A percentile compares a stretch with the other conserved stretches of the same genome.
Conservation (phyloP, 2,113 vertebrate genomes). For the Odontesthes bonariensis region DNA sequence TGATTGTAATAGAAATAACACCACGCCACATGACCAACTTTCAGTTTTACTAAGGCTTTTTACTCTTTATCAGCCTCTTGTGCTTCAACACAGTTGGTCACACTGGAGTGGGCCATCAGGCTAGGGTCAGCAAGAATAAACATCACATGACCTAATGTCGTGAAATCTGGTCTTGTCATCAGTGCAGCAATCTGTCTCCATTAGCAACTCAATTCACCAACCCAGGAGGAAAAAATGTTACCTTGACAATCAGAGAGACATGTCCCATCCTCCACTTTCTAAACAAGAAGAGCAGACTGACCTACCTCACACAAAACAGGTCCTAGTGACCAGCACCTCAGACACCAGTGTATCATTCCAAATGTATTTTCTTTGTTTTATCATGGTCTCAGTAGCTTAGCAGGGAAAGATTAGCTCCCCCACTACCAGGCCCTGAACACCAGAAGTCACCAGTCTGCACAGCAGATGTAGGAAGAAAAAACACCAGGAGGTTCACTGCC, state of each 20-base stretch:
- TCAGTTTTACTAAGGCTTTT: slow-evolving; percentile 17
- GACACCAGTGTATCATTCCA: background rate
- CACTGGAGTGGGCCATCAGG: background rate
- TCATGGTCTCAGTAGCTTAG: slow-evolving; percentile 4
- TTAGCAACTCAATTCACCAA: background rate
- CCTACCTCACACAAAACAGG: slow-evolving; percentile 40
- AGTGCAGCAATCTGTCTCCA: background rate
- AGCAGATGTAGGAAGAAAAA: background rate
- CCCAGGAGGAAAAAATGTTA: background rate
- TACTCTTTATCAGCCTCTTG: slow-evolving; percentile 1
- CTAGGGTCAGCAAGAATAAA: background rate
- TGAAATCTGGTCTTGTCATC: background rate
- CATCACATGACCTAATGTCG: background rate
- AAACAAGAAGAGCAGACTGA: slow-evolving; percentile 30
- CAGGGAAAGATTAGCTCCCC: background rate
- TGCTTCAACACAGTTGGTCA: slow-evolving; percentile 9
- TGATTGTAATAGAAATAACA: slow-evolving; percentile 17
- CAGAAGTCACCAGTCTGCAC: slow-evolving; percentile 1
- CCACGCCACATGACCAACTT: background rate
- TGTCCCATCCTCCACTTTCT: background rate
- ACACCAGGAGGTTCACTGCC: background rate
- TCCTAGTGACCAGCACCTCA: background rate
- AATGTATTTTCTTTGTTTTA: background rate
- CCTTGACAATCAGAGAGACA: slow-evolving; percentile 1
- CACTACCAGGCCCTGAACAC: background rate